Percentiles rank a stretch among this genome's conserved stretches.
Evolutionary conservation across 2,888 invertebrate genomes (phyloP).

Genomic region (Cylloceria caligata): DNA sequence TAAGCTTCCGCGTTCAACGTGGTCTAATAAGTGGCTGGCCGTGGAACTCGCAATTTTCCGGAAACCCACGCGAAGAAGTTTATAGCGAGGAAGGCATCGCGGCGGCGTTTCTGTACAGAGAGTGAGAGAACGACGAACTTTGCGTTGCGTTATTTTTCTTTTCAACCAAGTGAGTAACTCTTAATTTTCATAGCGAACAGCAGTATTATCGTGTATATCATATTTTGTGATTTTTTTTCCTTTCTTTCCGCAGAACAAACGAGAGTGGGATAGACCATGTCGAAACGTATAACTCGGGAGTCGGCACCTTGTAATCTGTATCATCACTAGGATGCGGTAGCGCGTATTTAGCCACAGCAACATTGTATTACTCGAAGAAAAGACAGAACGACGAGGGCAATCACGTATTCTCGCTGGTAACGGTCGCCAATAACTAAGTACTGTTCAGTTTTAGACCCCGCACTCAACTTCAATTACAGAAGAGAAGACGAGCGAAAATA

Average conservation of each 20-base stretch:
- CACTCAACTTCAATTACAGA: slow-evolving; percentile 48
- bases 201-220: neutral
- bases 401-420: slow-evolving; percentile 42
- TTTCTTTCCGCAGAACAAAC: slow-evolving; percentile 26
- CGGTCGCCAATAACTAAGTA: slow-evolving; percentile 45
- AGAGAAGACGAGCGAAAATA: slow-evolving; percentile 31
- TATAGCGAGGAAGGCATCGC: neutral
- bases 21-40: slow-evolving; percentile 59
- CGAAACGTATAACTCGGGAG: slow-evolving; percentile 5
- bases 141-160: neutral
- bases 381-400: slow-evolving; percentile 19
- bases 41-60: slow-evolving; percentile 66
- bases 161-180: slow-evolving; percentile 12
- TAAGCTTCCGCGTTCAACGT: slow-evolving; percentile 71
- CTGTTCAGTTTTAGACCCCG: neutral
- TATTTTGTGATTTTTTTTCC: slow-evolving; percentile 32
- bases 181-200: slow-evolving; percentile 13
- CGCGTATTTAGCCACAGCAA: slow-evolving; percentile 22
- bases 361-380: slow-evolving; percentile 51
- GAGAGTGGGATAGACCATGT: neutral
- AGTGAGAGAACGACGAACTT: slow-evolving; percentile 5
- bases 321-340: slow-evolving; percentile 9
- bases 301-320: slow-evolving; percentile 10
- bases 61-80: slow-evolving; percentile 58
- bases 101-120: slow-evolving; percentile 1